phyloP scores from a whole-genome alignment of 2,888 invertebrate genomes.

The Koerneria pararmatus region DNA sequence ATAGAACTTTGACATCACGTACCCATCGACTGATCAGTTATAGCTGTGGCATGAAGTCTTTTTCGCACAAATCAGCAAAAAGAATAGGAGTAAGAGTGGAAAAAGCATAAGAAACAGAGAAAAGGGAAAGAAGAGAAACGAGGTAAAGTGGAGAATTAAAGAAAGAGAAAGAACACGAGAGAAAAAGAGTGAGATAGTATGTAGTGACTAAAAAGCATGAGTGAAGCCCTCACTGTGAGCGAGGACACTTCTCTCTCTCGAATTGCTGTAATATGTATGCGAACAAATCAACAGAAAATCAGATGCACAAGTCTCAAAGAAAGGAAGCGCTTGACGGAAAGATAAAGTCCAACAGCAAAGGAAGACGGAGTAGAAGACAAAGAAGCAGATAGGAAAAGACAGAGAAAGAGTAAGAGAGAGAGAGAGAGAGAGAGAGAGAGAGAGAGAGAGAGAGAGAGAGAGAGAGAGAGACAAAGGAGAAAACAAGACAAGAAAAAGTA shows the following conservation, averaged over 20 bases:
- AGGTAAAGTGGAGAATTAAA: background rate
- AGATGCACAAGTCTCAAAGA: no score
- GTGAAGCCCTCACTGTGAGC: background rate
- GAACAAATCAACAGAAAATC: no score
- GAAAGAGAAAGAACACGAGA: background rate
- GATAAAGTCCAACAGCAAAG: background rate
- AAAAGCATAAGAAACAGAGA: no score
- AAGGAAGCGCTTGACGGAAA: background rate
- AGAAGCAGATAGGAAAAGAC: slow-evolving; percentile 11
- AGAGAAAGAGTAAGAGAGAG: slow-evolving; percentile 4
- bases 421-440: background rate
- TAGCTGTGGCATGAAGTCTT: no score
- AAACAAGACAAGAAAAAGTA: no score
- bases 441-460: slow-evolving; percentile 2
- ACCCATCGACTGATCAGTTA: no score
- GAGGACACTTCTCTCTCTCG: background rate
- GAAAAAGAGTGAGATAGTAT: background rate
- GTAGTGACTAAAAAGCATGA: background rate
- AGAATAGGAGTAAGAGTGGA: background rate
- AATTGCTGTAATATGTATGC: background rate
- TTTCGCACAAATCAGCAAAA: no score
- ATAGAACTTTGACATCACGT: no score
- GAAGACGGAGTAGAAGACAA: background rate
- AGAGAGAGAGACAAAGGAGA: background rate
- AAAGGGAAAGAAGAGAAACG: background rate